Conservation (phyloP, 2,797 vertebrate genomes). For the Enteromius mattozi region DNA sequence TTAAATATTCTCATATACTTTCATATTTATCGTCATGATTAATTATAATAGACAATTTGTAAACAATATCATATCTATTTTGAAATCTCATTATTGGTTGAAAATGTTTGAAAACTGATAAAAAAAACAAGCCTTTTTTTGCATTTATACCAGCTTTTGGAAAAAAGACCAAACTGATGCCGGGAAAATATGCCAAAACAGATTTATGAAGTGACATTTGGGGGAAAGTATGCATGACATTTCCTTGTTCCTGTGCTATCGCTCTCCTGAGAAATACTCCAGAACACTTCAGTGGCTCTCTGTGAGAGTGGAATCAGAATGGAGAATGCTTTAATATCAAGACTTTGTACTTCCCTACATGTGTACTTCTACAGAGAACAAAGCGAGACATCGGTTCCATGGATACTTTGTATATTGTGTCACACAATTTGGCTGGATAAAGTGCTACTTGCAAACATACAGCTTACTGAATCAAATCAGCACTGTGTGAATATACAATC, state of each 20-base stretch:
- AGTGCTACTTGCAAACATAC: neutral
- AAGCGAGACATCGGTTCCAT: constrained; percentile 36
- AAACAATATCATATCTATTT: no score
- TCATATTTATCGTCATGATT: no score
- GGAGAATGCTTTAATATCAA: constrained; percentile 54
- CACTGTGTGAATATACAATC: neutral
- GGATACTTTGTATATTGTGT: neutral
- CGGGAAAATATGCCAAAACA: constrained; percentile 42
- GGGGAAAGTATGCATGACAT: constrained; percentile 58
- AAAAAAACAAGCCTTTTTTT: no score
- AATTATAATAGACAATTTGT: no score
- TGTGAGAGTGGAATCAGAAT: constrained; percentile 42
- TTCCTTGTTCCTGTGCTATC: constrained; percentile 57
- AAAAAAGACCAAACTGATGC: constrained; percentile 39
- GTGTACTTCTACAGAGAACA: constrained; percentile 33
- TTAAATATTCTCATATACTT: no score
- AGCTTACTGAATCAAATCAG: neutral
- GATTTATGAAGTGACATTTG: constrained; percentile 59
- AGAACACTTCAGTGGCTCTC: constrained; percentile 42
- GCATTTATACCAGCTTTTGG: no score
- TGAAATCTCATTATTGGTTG: no score
- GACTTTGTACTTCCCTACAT: constrained; percentile 44
- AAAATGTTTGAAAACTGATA: no score
- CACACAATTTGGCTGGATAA: neutral
- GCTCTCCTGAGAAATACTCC: constrained; percentile 48